Evolutionary conservation across 2,113 vertebrate species (phyloP).

Genomic region (Psettodes erumei): DNA sequence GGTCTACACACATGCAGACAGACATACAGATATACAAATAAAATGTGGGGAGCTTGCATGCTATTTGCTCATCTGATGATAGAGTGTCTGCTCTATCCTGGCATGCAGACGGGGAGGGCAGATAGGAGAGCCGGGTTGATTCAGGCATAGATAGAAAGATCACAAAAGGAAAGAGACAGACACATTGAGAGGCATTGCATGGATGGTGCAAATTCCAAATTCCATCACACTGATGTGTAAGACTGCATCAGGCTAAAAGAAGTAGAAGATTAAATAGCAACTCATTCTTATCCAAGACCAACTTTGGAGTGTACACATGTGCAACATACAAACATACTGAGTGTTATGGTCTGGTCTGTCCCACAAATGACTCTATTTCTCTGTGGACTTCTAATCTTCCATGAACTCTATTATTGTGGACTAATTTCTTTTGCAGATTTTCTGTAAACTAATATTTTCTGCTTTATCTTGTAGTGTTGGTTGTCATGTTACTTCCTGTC

Average conservation of each 20-base stretch:
- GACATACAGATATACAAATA: conserved; percentile 25
- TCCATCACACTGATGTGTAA: conserved; percentile 49
- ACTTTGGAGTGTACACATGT: background rate
- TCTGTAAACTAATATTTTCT: no score
- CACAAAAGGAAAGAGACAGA: conserved; percentile 18
- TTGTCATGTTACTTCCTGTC: no score
- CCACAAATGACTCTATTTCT: no score
- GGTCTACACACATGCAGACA: conserved; percentile 6
- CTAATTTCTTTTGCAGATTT: no score
- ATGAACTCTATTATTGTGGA: no score
- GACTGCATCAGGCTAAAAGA: conserved; percentile 35
- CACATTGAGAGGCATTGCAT: conserved; percentile 41
- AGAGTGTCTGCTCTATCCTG: conserved; percentile 6
- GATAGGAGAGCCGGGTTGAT: conserved; percentile 31
- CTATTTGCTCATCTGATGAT: conserved; percentile 16
- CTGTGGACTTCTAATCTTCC: no score
- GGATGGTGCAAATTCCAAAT: conserved; percentile 64
- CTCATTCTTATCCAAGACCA: conserved; percentile 9
- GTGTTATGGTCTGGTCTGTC: background rate
- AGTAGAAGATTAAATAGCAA: conserved; percentile 40
- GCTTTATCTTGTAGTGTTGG: no score
- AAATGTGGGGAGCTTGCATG: conserved; percentile 23
- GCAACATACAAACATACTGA: background rate
- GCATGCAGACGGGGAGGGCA: conserved; percentile 48
- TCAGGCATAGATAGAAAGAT: conserved; percentile 57